Evolutionary conservation across 2,113 vertebrate species (phyloP), one percentile per base, ranked within the genome.

Genomic region (Cyanocitta stelleri): DNA sequence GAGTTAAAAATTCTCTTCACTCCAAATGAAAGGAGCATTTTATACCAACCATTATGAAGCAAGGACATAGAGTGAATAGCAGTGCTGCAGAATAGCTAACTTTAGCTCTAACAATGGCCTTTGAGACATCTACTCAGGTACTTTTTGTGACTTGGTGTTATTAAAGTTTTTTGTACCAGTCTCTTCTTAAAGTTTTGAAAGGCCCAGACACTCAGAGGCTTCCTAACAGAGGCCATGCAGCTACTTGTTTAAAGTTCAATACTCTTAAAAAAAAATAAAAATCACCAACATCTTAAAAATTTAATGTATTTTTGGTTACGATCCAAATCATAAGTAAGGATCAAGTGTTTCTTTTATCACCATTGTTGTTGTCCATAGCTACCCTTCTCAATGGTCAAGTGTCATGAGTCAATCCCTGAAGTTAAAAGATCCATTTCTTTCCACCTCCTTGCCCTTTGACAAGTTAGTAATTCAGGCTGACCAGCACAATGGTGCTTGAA

Each of bases 51-150:
- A 71, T 95, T 93, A 84, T 58, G 71, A 94, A 77, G 41, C 32
- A 81, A 87, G 90, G 73, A 32, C 37, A 81, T 18, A 54, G 48
- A 58, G 13, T 93, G 90, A 93, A 91, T 71, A 93, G 64, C 55
- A 3, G 39, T 14, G 56, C 64, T 78, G 55, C 71, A 91, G 51
- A 89, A 87, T 61, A 91, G 46, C 35, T 94, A 83, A 86, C 55
- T 84, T 94, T 69, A 93, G 55, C 37, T 67, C 30, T 92, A 71
- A 90, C 59, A 92, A 89, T 88, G 67, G 32, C 33, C 14, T 92
- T 90, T 86, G 55, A 89, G 63, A 44, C 55, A 52, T 62, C 51
- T 74, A 58, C 72, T 90, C 51, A 32, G 51, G 13, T 61, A 9
- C 46, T 35, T 76, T 90, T 75, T 92, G 59, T 74, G 68, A 67